A percentile compares a stretch with the other conserved stretches of the same genome.
Evolutionary conservation across 2,797 vertebrate species (phyloP).

Genomic region (Sebastes iracundus): DNA sequence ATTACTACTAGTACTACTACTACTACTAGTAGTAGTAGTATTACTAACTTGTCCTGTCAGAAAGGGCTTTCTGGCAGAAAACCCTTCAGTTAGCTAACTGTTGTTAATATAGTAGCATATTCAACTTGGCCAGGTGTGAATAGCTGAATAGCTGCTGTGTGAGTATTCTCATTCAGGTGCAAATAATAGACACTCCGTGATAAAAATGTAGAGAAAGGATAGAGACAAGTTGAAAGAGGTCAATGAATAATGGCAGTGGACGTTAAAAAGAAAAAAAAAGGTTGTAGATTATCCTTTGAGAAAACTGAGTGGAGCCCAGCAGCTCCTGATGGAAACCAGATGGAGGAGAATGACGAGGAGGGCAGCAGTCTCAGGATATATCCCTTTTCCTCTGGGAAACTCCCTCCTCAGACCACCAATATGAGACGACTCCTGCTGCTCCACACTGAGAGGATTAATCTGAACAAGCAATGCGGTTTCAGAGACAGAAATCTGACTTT

Average conservation of each 20-base stretch:
- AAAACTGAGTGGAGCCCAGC: conserved; percentile 28
- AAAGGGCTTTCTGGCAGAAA: no score
- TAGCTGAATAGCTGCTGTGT: no score
- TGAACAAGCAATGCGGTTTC: not conserved
- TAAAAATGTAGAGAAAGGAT: not conserved
- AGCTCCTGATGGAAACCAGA: conserved; percentile 80
- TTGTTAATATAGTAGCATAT: no score
- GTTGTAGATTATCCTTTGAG: conserved; percentile 21
- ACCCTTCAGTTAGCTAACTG: no score
- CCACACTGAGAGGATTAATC: not conserved
- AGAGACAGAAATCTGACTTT: not conserved
- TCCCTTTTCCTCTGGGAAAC: conserved; percentile 67
- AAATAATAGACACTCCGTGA: no score
- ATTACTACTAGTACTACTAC: no score
- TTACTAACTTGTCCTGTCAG: fast-evolving
- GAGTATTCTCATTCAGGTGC: no score
- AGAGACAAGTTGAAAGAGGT: conserved; percentile 5
- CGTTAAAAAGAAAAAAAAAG: not conserved
- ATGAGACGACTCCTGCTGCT: conserved; percentile 10
- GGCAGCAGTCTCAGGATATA: conserved; percentile 62
- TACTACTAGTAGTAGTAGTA: fast-evolving
- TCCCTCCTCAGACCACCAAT: conserved; percentile 46
- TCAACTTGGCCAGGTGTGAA: no score
- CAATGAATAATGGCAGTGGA: not conserved
- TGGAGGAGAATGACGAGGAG: conserved; percentile 62